A percentile compares a stretch with the other conserved stretches of the same genome.
Evolutionary conservation across 2,797 vertebrate species (phyloP).

Genomic region (Argentina silus): DNA sequence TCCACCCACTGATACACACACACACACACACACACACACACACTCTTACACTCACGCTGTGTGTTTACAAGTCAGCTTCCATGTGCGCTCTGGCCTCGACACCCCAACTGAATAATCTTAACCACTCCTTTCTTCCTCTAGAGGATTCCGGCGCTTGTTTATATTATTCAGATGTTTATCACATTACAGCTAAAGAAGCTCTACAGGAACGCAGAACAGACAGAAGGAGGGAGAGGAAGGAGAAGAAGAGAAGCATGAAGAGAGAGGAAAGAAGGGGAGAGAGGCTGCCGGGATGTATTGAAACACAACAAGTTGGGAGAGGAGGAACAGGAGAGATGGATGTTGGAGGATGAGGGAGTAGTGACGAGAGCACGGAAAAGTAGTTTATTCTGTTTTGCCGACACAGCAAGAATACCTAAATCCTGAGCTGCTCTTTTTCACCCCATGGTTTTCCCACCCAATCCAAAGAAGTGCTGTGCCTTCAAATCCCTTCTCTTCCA

Average conservation of each 20-base stretch:
- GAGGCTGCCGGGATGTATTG: background rate
- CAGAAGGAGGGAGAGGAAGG: constrained; percentile 19
- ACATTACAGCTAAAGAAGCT: constrained; percentile 68
- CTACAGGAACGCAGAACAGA: constrained; percentile 9
- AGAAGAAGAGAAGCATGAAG: background rate
- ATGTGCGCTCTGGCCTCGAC: constrained; percentile 15
- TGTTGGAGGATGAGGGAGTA: constrained; percentile 42
- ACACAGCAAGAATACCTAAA: constrained; percentile 61
- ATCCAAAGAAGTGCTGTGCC: constrained; percentile 67
- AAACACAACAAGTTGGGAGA: constrained; percentile 19
- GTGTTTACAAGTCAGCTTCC: constrained; percentile 21
- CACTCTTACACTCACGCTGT: constrained; percentile 8
- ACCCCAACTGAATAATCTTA: constrained; percentile 31
- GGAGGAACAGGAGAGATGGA: constrained; percentile 7
- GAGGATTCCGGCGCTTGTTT: constrained; percentile 75
- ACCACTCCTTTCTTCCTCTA: constrained; percentile 62
- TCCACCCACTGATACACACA: constrained; percentile 19
- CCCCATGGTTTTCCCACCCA: constrained; percentile 55
- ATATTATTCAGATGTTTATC: constrained; percentile 77
- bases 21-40: background rate
- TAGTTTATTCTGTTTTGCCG: constrained; percentile 53
- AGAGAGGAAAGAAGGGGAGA: constrained; percentile 9
- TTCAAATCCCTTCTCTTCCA: constrained; percentile 65
- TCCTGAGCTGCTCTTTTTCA: constrained; percentile 49
- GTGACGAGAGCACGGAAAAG: constrained; percentile 42